These are phyloP conservation scores for Diachrysia chrysitis DNA, from an alignment of 2,888 invertebrate genomes.

Conservation along the genomic window DNA sequence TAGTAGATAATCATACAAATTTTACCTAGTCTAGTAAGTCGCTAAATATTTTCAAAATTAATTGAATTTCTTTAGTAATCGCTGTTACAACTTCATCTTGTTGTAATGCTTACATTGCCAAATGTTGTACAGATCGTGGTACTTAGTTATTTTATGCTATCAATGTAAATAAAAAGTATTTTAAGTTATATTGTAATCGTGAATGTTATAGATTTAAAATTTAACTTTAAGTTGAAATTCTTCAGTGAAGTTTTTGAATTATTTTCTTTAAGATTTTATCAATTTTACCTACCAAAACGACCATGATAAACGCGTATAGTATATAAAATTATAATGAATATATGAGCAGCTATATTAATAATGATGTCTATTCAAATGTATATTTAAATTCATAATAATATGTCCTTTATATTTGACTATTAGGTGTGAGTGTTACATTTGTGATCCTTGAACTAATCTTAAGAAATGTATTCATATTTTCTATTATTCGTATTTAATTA, in stretches of 20 bases:
- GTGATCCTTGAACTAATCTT: conserved; percentile 82
- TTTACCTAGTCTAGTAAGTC: conserved; percentile 56
- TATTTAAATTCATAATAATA: conserved; percentile 58
- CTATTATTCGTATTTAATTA: conserved; percentile 83
- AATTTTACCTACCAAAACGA: conserved; percentile 49
- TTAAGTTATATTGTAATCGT: conserved; percentile 50
- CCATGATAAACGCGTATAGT: conserved; percentile 51
- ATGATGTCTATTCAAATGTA: conserved; percentile 56
- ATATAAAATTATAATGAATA: conserved; percentile 37
- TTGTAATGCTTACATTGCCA: conserved; percentile 65
- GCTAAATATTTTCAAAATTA: conserved; percentile 56
- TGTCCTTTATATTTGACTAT: conserved; percentile 56
- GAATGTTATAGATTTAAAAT: conserved; percentile 43
- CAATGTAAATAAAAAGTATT: conserved; percentile 69
- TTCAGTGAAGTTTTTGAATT: conserved; percentile 37
- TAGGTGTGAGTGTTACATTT: conserved; percentile 80
- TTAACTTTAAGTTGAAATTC: conserved; percentile 37
- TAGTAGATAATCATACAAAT: conserved; percentile 49
- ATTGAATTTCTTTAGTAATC: conserved; percentile 53
- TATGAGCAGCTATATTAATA: conserved; percentile 50
- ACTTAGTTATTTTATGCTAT: conserved; percentile 64
- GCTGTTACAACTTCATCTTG: conserved; percentile 51
- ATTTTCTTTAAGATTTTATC: conserved; percentile 40
- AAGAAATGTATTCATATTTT: conserved; percentile 88
- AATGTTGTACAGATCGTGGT: conserved; percentile 70